phyloP scores from a whole-genome alignment of 2,113 vertebrate genomes.

The Gorsachius goisagi region DNA sequence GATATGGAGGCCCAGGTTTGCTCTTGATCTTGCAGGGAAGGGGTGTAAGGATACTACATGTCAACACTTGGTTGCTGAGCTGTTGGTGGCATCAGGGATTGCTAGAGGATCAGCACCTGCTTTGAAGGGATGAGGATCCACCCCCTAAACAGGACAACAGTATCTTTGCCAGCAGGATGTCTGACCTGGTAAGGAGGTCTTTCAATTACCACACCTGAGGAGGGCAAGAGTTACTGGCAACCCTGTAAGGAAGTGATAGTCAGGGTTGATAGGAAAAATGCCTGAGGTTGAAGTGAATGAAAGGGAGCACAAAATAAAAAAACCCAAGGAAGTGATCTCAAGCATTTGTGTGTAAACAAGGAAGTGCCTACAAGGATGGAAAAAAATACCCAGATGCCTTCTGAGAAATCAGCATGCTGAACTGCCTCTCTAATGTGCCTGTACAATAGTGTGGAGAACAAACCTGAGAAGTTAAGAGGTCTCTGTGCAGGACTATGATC shows the following conservation, averaged over 20 bases:
- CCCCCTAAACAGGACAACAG: not conserved
- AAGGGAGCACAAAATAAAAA: not conserved
- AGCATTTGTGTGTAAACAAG: not conserved
- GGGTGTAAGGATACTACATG: not conserved
- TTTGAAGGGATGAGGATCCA: not conserved
- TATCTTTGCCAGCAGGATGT: not conserved
- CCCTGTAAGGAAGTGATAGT: not conserved
- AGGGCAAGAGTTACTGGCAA: not conserved
- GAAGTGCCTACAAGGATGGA: not conserved
- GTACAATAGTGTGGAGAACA: not conserved
- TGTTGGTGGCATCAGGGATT: not conserved
- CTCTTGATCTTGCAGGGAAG: not conserved
- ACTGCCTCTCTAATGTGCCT: not conserved
- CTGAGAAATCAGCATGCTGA: not conserved
- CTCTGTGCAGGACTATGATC: not conserved
- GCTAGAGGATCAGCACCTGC: not conserved
- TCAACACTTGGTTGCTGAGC: not conserved
- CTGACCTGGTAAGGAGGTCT: not conserved
- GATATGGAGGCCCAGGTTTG: not conserved
- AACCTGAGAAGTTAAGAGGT: not conserved
- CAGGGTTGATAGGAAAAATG: not conserved
- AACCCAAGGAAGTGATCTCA: not conserved
- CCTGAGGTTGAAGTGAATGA: not conserved
- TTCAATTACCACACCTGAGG: not conserved
- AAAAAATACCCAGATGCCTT: not conserved